phyloP scores from a whole-genome alignment of 2,797 vertebrate genomes.

The Chromobotia macracanthus region DNA sequence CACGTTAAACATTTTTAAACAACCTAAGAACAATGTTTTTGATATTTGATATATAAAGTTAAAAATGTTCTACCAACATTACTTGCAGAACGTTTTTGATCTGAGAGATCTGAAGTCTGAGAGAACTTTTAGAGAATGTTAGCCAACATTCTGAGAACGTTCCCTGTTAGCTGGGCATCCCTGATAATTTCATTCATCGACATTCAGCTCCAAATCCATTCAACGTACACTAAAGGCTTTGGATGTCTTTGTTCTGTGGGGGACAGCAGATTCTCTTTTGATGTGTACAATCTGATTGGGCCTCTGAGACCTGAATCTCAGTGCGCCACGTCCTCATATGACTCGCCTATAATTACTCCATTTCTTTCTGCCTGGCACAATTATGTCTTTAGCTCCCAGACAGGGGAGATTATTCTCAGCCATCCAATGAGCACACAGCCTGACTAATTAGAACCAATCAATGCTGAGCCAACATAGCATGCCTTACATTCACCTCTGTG shows the following conservation, averaged over 20 bases:
- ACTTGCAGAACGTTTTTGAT: too few species aligned
- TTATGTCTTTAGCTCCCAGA: constrained; percentile 27
- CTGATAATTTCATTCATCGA: constrained; percentile 23
- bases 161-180: neutral
- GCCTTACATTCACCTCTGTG: neutral
- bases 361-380: constrained; percentile 30
- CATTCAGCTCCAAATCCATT: neutral
- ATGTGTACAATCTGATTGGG: constrained; percentile 20
- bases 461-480: neutral
- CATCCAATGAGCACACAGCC: constrained; percentile 8
- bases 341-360: constrained; percentile 36
- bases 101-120: too few species aligned
- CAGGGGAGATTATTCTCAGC: constrained; percentile 11
- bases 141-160: too few species aligned
- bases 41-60: too few species aligned
- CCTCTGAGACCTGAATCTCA: neutral
- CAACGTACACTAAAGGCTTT: constrained; percentile 15
- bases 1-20: constrained; percentile 42
- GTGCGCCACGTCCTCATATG: neutral
- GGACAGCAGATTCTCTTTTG: constrained; percentile 19
- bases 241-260: constrained; percentile 20
- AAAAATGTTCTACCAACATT: too few species aligned
- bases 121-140: too few species aligned
- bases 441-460: constrained; percentile 18
- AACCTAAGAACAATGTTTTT: too few species aligned